Base-by-base conservation (phyloP, 2,888 invertebrate genomes). In the Epirrhoe alternata region DNA sequence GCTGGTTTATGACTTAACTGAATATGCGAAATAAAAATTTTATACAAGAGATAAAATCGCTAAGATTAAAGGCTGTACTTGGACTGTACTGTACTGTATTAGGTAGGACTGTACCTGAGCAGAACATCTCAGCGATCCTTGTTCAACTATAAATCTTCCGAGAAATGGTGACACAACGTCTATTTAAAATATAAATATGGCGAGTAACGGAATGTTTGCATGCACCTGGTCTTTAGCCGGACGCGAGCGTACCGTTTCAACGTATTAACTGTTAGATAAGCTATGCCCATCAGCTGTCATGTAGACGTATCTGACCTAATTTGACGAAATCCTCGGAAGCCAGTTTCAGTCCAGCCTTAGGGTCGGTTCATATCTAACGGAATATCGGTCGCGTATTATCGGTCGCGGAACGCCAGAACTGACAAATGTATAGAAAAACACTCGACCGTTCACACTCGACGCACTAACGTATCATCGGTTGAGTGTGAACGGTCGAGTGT, bases 171-270 rank as follows among this genome's bases (percentile, higher is more conserved):
- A 70, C 59, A 67, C 66, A 69, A 61, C 72, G 33, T 68, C 68
- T 69, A 63, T 66, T 71, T 69, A 71, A 71, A 73, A 71, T 71
- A 73, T 71, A 66, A 73, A 68, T 68, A 73, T 71, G 73, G 73
- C 66, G 51, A 17, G 66, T 70, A 73, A 71, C 69, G 66, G 71
- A 16, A 53, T 70, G 61, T 66, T 69, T 66, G 63, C 58, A 66
- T 69, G 68, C 71, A 66, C 60, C 68, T 71, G 68, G 63, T 64
- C 64, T 59, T 68, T 52, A 66, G 64, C 35, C 68, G 69, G 71
- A 68, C 63, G 57, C 54, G 7, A 45, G 35, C 60, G 42, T 66
- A 60, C 59, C 64, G 66, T 68, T 64, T 47, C 30, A 24, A 3
- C 8, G 0, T 42, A 56, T 42, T 53, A 31, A 33, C 56, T 57